phyloP scores from a whole-genome alignment of 2,797 vertebrate species.

The Leptodactylus fallax region DNA sequence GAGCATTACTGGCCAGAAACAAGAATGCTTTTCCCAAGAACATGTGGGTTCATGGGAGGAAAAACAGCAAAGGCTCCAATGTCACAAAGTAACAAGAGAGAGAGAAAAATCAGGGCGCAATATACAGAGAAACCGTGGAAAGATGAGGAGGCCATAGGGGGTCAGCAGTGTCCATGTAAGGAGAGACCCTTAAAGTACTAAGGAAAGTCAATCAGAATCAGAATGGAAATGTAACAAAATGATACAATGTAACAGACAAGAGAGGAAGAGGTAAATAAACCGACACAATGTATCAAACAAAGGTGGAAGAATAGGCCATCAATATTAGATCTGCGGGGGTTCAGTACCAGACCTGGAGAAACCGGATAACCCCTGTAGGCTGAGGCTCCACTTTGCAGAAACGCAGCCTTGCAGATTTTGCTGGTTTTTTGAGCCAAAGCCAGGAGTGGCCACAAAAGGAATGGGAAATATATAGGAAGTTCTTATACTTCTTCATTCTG shows the following conservation, averaged over 20 bases:
- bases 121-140: background rate
- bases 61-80: background rate
- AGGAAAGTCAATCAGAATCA: background rate
- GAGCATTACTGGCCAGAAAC: conserved; percentile 8
- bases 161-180: background rate
- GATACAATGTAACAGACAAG: background rate
- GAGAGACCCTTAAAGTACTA: background rate
- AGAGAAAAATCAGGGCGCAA: background rate
- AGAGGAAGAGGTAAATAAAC: too few species aligned
- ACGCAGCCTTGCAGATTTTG: too few species aligned
- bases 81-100: background rate
- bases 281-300: too few species aligned
- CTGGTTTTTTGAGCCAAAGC: too few species aligned
- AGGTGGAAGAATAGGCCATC: too few species aligned
- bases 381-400: too few species aligned
- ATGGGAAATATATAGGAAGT: too few species aligned
- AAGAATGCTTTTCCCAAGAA: conserved; percentile 20
- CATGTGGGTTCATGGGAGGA: background rate
- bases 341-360: too few species aligned
- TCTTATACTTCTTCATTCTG: too few species aligned
- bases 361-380: too few species aligned
- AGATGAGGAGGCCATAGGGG: background rate
- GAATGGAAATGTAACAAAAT: background rate
- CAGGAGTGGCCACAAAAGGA: too few species aligned
- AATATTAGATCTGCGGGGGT: too few species aligned